A percentile compares a stretch with the other conserved stretches of the same genome.
These are phyloP conservation scores for Listronotus oregonensis DNA, from an alignment of 1,140 invertebrate genomes.

Conservation along the genomic window DNA sequence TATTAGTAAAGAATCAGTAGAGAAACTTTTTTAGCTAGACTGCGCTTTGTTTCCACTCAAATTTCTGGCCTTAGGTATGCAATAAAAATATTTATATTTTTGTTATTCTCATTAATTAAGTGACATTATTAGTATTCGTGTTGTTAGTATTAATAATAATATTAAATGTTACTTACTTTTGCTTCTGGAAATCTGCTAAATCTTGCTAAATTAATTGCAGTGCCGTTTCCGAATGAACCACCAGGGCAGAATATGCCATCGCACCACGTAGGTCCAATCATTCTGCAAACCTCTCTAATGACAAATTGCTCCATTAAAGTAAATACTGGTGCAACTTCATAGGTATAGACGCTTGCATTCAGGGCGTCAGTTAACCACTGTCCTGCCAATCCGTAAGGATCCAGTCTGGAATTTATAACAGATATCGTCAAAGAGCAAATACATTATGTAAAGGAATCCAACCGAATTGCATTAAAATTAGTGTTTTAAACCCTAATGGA, in stretches of 20 bases:
- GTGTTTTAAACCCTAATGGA: too few relatives aligned
- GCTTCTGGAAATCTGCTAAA: constrained; percentile 62
- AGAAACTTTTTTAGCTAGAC: too few relatives aligned
- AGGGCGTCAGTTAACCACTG: constrained; percentile 62
- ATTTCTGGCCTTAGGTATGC: too few relatives aligned
- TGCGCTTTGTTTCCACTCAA: too few relatives aligned
- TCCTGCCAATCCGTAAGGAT: constrained; percentile 61
- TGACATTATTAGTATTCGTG: too few relatives aligned
- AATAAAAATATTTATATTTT: too few relatives aligned
- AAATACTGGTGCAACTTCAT: constrained; percentile 63
- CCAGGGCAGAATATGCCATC: constrained; percentile 75
- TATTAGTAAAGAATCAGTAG: too few relatives aligned
- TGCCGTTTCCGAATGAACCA: constrained; percentile 76
- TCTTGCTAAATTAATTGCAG: constrained; percentile 68
- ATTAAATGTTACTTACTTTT: constrained; percentile 54
- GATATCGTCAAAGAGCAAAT: too few relatives aligned
- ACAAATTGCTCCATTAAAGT: constrained; percentile 60
- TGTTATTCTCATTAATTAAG: too few relatives aligned
- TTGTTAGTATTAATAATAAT: too few relatives aligned
- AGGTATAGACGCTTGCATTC: constrained; percentile 63
- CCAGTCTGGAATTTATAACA: constrained; percentile 51
- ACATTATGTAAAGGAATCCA: too few relatives aligned
- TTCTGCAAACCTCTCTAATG: constrained; percentile 60
- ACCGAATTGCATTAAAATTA: too few relatives aligned
- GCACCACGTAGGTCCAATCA: constrained; percentile 57